Conservation (phyloP, 2,797 vertebrate species). For the Pseudochirops cupreus region DNA sequence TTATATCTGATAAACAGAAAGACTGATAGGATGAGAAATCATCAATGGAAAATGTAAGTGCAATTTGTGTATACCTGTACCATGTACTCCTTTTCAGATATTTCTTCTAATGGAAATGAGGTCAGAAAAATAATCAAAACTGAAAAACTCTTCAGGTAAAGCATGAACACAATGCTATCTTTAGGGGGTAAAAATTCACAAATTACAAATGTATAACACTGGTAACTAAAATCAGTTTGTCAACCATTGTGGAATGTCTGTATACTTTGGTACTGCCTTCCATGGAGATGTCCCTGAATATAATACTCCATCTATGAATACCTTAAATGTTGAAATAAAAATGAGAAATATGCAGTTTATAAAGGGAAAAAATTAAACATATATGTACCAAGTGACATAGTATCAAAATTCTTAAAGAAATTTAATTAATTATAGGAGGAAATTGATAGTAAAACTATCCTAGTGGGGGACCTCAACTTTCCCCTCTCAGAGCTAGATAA, state of each 20-base stretch:
- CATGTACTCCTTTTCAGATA: constrained; percentile 48
- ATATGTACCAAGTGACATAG: neutral
- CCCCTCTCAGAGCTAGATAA: neutral
- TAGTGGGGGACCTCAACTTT: neutral
- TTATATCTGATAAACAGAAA: neutral
- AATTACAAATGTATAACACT: constrained; percentile 74
- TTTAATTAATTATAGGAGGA: neutral
- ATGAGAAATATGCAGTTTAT: constrained; percentile 69
- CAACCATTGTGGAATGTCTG: constrained; percentile 77
- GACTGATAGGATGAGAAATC: neutral
- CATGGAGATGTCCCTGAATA: constrained; percentile 73
- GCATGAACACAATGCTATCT: constrained; percentile 45
- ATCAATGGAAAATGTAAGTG: neutral
- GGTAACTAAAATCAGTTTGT: constrained; percentile 71
- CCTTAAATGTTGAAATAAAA: constrained; percentile 85
- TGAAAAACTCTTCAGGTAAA: neutral
- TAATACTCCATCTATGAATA: constrained; percentile 79
- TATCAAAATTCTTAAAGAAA: neutral
- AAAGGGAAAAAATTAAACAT: constrained; percentile 45
- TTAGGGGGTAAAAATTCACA: constrained; percentile 64
- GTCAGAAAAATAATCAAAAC: constrained; percentile 63
- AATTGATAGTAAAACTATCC: neutral
- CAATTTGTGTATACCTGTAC: neutral
- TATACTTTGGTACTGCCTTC: constrained; percentile 74
- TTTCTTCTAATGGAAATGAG: constrained; percentile 77